A percentile compares a stretch with the other conserved stretches of the same genome.
Evolutionary conservation across 2,113 vertebrate species (phyloP).

Genomic region (Seriola aureovittata): DNA sequence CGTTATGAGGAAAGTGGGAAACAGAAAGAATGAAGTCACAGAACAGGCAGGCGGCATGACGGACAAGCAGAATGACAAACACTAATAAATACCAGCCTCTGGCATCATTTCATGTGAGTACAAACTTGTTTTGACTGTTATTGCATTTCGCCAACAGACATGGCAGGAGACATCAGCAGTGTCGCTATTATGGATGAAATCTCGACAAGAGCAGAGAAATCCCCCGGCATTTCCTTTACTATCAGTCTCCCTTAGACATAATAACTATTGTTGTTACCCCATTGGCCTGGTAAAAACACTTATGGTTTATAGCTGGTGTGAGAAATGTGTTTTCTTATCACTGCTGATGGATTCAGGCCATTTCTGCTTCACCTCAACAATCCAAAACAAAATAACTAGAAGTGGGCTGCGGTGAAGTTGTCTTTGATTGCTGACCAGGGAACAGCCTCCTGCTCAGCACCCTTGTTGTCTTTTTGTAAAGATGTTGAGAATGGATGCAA

Average conservation of each 20-base stretch:
- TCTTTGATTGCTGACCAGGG: slow-evolving; percentile 61
- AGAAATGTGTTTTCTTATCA: slow-evolving; percentile 75
- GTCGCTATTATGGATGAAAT: slow-evolving; percentile 62
- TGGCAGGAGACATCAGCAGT: slow-evolving; percentile 53
- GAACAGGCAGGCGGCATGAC: slow-evolving; percentile 17
- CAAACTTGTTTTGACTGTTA: slow-evolving; percentile 72
- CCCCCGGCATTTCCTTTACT: slow-evolving; percentile 55
- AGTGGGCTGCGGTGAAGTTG: slow-evolving; percentile 30
- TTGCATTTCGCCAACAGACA: slow-evolving; percentile 61
- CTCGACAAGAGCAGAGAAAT: slow-evolving; percentile 59
- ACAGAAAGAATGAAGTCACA: not conserved
- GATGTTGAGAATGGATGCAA: slow-evolving; percentile 12
- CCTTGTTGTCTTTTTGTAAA: not conserved
- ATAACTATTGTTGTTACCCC: slow-evolving; percentile 73
- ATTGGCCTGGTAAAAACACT: slow-evolving; percentile 68
- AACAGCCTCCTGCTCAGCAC: not conserved
- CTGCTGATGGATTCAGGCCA: slow-evolving; percentile 71
- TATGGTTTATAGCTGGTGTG: slow-evolving; percentile 63
- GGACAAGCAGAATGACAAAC: slow-evolving; percentile 57
- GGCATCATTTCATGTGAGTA: slow-evolving; percentile 68
- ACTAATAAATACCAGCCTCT: slow-evolving; percentile 60
- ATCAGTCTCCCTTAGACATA: slow-evolving; percentile 65
- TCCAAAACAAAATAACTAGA: slow-evolving; percentile 62
- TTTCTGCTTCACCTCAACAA: slow-evolving; percentile 62
- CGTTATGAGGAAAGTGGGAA: not conserved